Evolutionary conservation across 2,888 invertebrate genomes (phyloP).

Genomic region (Oscheius sp.): DNA sequence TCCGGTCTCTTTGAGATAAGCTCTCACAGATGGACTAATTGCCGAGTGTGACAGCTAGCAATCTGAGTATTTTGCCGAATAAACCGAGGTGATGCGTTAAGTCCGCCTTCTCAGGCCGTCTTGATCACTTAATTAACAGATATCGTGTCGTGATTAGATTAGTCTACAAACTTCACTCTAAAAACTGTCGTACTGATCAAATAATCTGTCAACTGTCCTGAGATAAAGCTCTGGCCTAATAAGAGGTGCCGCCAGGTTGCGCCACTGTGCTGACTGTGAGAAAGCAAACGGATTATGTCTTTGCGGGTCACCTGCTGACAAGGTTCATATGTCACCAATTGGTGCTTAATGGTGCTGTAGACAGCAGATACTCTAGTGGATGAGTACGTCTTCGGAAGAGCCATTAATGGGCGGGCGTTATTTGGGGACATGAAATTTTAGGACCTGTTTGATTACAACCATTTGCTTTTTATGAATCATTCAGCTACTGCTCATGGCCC

Average conservation of each 20-base stretch:
- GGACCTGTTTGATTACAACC: constrained; percentile 29
- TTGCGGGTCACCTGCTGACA: constrained; percentile 31
- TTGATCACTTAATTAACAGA: constrained; percentile 27
- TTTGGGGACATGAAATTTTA: constrained; percentile 28
- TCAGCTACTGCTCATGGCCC: constrained; percentile 30
- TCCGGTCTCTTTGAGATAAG: constrained; percentile 9
- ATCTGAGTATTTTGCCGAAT: too few species aligned
- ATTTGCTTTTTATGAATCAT: constrained; percentile 30
- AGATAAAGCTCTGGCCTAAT: constrained; percentile 21
- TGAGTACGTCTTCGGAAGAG: background rate
- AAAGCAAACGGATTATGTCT: constrained; percentile 35
- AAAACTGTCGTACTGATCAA: constrained; percentile 13
- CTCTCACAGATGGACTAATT: constrained; percentile 17
- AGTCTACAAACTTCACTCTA: background rate
- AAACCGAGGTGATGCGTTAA: too few species aligned
- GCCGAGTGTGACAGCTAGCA: constrained; percentile 5
- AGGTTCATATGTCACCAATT: constrained; percentile 19
- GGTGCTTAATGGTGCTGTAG: too few species aligned
- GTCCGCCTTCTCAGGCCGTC: background rate
- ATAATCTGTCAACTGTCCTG: constrained; percentile 27
- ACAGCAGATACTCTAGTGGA: background rate
- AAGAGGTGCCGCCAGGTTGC: constrained; percentile 33
- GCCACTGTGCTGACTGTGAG: constrained; percentile 30
- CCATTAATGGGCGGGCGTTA: constrained; percentile 10
- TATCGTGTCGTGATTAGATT: constrained; percentile 23